Percentiles rank a stretch among this genome's conserved stretches.
These are phyloP conservation scores for Nipponia nippon DNA, from an alignment of 2,113 vertebrate species.

Conservation along the genomic window DNA sequence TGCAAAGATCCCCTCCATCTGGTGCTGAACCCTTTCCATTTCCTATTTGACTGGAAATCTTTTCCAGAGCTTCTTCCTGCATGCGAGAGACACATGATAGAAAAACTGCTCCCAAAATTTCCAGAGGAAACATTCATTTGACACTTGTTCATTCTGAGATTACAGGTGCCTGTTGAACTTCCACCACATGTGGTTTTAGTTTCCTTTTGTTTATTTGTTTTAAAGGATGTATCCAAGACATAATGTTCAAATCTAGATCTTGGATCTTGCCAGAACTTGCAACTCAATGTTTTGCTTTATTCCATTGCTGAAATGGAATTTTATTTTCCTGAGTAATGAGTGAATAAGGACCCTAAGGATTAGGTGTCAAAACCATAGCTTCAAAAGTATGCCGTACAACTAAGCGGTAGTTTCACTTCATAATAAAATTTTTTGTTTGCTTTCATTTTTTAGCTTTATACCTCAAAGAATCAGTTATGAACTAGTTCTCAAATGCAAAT, in stretches of 20 bases:
- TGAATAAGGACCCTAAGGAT: neutral
- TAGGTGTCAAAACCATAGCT: neutral
- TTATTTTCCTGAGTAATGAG: neutral
- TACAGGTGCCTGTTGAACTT: neutral
- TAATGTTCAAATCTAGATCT: neutral
- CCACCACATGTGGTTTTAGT: neutral
- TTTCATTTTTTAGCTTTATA: neutral
- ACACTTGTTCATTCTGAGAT: neutral
- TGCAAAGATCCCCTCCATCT: neutral
- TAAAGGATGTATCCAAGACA: neutral
- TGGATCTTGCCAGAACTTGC: neutral
- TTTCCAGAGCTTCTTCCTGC: neutral
- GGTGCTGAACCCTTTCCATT: neutral
- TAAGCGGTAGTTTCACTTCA: neutral
- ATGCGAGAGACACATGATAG: neutral
- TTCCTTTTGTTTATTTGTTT: slow-evolving; percentile 22
- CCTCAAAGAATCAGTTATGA: neutral
- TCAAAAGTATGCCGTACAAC: neutral
- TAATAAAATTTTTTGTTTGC: neutral
- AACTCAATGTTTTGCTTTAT: neutral
- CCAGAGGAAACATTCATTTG: neutral
- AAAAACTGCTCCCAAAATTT: neutral
- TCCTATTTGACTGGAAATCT: neutral
- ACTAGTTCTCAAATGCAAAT: neutral
- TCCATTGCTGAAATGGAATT: neutral